Percentiles rank a stretch among this genome's conserved stretches.
These are phyloP conservation scores for Tachycineta bicolor DNA, from an alignment of 2,113 vertebrate genomes.

Conservation along the genomic window DNA sequence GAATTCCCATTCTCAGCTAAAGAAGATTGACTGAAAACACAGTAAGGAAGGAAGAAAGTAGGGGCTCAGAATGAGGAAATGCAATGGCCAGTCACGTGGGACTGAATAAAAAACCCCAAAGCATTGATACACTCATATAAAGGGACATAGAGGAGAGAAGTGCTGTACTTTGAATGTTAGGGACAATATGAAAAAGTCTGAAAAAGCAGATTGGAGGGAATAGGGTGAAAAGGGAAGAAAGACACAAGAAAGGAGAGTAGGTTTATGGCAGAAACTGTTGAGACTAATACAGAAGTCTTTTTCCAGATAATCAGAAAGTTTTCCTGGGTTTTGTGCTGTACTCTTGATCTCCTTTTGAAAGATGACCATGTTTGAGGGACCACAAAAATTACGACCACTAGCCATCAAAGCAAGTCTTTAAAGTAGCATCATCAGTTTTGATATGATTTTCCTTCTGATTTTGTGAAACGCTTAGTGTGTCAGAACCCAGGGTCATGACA, in stretches of 20 bases:
- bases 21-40: not conserved
- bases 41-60: not conserved
- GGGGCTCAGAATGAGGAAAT: not conserved
- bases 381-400: not conserved
- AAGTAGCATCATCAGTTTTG: not conserved
- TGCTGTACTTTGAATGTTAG: not conserved
- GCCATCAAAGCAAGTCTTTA: not conserved
- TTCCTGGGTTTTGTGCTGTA: not conserved
- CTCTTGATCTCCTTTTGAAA: not conserved
- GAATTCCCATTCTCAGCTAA: not conserved
- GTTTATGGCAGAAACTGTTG: not conserved
- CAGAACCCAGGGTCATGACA: not conserved
- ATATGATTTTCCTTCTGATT: not conserved
- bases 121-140: not conserved
- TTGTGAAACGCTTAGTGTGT: not conserved
- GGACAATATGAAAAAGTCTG: not conserved
- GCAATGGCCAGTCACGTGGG: not conserved
- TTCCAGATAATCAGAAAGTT: not conserved
- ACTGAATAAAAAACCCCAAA: not conserved
- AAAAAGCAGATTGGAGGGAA: not conserved
- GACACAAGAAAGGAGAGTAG: not conserved
- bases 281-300: not conserved
- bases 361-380: not conserved
- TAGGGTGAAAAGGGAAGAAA: not conserved
- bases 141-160: not conserved